Conservation (phyloP, 1,140 invertebrate genomes). For the Euura saliciscinereae region DNA sequence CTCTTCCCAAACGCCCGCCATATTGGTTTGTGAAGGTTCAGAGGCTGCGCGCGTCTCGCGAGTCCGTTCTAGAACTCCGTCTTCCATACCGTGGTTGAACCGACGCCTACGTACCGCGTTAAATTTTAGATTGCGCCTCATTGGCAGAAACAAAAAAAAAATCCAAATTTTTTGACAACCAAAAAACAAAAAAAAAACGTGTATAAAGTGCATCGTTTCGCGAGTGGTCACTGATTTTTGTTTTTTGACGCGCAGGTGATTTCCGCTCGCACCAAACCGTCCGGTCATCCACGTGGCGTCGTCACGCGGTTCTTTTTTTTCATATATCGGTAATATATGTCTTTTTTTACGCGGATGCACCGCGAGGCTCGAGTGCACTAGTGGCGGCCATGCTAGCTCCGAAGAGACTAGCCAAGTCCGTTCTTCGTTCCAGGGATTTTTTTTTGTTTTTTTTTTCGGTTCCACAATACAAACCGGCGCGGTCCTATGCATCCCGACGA, state of each 20-base stretch:
- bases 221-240: too few species aligned
- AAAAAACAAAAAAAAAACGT: conserved; percentile 10
- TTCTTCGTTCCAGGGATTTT: background rate
- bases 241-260: too few species aligned
- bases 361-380: conserved; percentile 19
- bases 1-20: conserved; percentile 33
- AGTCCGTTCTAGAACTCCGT: conserved; percentile 23
- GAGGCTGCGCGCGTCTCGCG: conserved; percentile 33
- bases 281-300: too few species aligned
- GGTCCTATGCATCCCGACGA: too few species aligned
- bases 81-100: background rate
- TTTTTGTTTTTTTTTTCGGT: background rate
- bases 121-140: conserved; percentile 5
- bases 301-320: too few species aligned
- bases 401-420: conserved; percentile 5
- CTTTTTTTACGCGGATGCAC: too few species aligned
- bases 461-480: background rate
- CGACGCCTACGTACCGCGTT: background rate
- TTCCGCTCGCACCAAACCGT: too few species aligned
- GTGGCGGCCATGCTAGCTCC: conserved; percentile 35
- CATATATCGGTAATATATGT: too few species aligned
- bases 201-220: too few species aligned
- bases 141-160: conserved; percentile 22
- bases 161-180: too few species aligned
- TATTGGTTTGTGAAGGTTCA: conserved; percentile 31